Conservation (phyloP, 92 coral and sea anemone genomes). For the Diadumene lineata region DNA sequence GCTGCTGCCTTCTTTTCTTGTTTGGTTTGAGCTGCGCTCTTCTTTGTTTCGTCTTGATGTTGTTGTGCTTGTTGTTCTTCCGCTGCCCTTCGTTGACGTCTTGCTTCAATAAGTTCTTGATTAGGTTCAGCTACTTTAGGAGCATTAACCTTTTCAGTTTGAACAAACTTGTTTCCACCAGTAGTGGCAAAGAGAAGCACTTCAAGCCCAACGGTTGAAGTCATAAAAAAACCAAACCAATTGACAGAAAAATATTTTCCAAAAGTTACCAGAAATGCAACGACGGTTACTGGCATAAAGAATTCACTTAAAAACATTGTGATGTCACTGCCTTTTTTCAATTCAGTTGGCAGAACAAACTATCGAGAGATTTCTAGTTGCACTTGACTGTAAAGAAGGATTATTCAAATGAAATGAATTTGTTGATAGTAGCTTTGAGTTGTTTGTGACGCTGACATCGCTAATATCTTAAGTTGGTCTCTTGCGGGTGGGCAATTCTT, state of each 20-base stretch:
- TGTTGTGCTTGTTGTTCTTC: not conserved
- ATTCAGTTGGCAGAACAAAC: not conserved
- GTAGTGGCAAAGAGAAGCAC: slow-evolving; percentile 49
- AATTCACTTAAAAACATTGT: slow-evolving; percentile 60
- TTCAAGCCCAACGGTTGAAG: slow-evolving; percentile 51
- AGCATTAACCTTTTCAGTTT: not conserved
- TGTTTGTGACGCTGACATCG: slow-evolving; percentile 1
- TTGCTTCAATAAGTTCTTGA: not conserved
- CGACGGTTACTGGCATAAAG: slow-evolving; percentile 55
- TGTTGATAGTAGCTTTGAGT: not conserved
- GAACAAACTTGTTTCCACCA: slow-evolving; percentile 10
- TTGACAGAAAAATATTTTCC: slow-evolving; percentile 55
- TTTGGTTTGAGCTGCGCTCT: slow-evolving; percentile 2
- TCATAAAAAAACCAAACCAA: slow-evolving; percentile 77
- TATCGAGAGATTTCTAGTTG: not conserved
- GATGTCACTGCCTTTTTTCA: not conserved
- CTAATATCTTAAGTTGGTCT: not conserved
- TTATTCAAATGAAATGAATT: not conserved
- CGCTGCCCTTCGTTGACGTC: slow-evolving; percentile 9
- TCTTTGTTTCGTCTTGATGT: not conserved
- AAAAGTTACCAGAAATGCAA: slow-evolving; percentile 66
- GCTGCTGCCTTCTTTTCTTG: slow-evolving; percentile 33
- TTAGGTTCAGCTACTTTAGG: not conserved
- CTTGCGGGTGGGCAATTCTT: slow-evolving; percentile 3
- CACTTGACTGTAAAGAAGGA: not conserved